Conservation (phyloP, 2,797 vertebrate species). For the Scyliorhinus canicula region DNA sequence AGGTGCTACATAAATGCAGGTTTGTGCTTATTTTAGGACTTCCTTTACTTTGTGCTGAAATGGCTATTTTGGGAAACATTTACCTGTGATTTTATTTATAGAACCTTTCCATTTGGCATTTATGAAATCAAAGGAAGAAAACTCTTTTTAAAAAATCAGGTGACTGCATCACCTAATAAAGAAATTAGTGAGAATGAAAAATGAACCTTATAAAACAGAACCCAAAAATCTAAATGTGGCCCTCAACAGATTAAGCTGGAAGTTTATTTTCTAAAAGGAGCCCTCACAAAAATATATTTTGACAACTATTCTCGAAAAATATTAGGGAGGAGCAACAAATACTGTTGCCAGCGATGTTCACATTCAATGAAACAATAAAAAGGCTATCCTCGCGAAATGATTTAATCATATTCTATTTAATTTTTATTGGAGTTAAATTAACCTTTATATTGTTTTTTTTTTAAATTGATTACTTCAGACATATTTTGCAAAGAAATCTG, state of each 20-base stretch:
- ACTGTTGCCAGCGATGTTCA: not conserved
- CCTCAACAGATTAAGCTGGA: no score
- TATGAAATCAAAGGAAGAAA: no score
- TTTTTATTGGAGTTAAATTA: not conserved
- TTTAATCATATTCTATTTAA: not conserved
- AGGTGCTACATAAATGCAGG: not conserved
- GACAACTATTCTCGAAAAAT: not conserved
- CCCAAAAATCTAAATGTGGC: no score
- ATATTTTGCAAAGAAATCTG: not conserved
- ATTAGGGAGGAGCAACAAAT: not conserved
- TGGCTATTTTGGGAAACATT: not conserved
- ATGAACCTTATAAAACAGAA: no score
- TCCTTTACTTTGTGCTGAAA: not conserved
- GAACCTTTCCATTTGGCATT: not conserved
- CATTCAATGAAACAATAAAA: no score
- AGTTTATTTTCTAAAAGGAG: no score
- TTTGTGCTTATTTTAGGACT: not conserved
- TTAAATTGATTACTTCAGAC: not conserved
- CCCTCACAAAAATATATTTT: no score
- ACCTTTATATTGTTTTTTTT: not conserved
- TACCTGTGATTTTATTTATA: not conserved
- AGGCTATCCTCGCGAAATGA: no score
- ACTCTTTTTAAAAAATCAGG: no score
- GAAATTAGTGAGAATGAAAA: no score
- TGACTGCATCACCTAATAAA: no score